Evolutionary conservation across 2,113 vertebrate genomes (phyloP).

Genomic region (Burhinus bistriatus): DNA sequence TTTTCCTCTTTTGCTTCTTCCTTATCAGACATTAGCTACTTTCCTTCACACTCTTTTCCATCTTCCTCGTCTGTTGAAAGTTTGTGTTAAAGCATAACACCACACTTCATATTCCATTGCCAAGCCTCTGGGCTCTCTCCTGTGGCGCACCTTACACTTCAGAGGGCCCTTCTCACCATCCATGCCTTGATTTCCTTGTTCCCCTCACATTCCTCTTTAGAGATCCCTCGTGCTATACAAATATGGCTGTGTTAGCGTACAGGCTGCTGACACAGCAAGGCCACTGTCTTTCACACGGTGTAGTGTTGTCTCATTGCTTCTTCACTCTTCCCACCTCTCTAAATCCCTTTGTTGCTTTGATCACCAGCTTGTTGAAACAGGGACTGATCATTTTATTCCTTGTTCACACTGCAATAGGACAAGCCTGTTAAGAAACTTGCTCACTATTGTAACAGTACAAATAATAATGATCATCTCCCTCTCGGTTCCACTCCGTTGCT

Average conservation of each 20-base stretch:
- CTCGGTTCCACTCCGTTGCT: neutral
- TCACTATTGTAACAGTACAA: neutral
- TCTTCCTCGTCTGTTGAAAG: neutral
- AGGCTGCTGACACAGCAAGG: neutral
- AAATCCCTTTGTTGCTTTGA: neutral
- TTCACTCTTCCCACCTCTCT: neutral
- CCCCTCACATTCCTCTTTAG: neutral
- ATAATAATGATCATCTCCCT: neutral
- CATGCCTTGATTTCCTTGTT: neutral
- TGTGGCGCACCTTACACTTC: neutral
- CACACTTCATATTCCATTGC: neutral
- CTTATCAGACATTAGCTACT: neutral
- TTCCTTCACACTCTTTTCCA: neutral
- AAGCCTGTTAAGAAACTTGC: neutral
- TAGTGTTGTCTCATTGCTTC: neutral
- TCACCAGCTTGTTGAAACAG: neutral
- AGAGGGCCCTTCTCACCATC: neutral
- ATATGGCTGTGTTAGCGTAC: neutral
- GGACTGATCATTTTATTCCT: neutral
- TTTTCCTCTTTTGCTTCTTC: neutral
- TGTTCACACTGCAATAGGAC: neutral
- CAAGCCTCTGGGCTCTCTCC: neutral
- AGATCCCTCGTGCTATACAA: neutral
- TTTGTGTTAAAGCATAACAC: neutral
- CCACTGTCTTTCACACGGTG: neutral